Evolutionary conservation across 1,140 invertebrate genomes (phyloP).

Genomic region (Sycophila sp.): DNA sequence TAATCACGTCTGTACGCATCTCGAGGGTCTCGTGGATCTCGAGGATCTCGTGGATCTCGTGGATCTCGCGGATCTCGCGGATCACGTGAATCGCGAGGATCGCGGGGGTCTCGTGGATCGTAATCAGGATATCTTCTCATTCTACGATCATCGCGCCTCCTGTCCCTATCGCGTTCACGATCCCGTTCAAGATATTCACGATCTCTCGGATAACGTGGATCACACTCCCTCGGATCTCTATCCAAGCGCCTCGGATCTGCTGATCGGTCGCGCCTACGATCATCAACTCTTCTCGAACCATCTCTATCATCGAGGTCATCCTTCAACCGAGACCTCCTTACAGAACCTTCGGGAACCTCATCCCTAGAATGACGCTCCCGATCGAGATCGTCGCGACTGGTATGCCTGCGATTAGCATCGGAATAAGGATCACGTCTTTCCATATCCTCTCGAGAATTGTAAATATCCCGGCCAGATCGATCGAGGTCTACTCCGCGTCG

Average conservation of each 20-base stretch:
- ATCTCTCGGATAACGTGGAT: slow-evolving; percentile 53
- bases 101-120: slow-evolving; percentile 49
- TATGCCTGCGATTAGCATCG: slow-evolving; percentile 56
- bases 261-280: slow-evolving; percentile 50
- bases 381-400: slow-evolving; percentile 59
- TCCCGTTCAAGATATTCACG: slow-evolving; percentile 57
- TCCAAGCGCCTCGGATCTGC: slow-evolving; percentile 53
- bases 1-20: slow-evolving; percentile 54
- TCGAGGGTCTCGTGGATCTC: slow-evolving; percentile 28
- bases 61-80: slow-evolving; percentile 34
- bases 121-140: slow-evolving; percentile 59
- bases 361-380: slow-evolving; percentile 55
- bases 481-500: slow-evolving; percentile 63
- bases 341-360: slow-evolving; percentile 54
- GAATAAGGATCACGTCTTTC: slow-evolving; percentile 57
- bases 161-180: slow-evolving; percentile 58
- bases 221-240: slow-evolving; percentile 54
- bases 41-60: slow-evolving; percentile 51
- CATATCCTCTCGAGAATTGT: slow-evolving; percentile 58
- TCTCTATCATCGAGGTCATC: slow-evolving; percentile 63
- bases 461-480: too few relatives aligned
- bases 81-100: slow-evolving; percentile 47
- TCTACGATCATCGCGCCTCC: slow-evolving; percentile 57
- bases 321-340: slow-evolving; percentile 57
- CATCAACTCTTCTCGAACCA: slow-evolving; percentile 53